Percentiles rank a stretch among this genome's conserved stretches.
These are phyloP conservation scores for Amblyopsis rosae DNA, from an alignment of 2,113 vertebrate genomes.

Conservation along the genomic window DNA sequence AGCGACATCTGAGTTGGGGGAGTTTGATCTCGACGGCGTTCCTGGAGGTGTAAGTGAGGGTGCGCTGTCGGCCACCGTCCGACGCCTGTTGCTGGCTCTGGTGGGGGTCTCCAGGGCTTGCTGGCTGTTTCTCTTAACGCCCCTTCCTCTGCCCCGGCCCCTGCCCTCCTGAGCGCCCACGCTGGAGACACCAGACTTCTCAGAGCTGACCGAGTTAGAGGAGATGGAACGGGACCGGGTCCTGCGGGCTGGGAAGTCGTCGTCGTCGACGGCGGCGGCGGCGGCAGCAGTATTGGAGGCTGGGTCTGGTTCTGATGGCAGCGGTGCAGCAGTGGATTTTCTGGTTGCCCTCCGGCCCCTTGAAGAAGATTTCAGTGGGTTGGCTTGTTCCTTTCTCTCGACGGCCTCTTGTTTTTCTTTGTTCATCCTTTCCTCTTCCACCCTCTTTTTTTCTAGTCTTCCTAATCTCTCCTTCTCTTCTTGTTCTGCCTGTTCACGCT, in stretches of 20 bases:
- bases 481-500: constrained; percentile 7
- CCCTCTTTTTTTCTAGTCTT: not conserved
- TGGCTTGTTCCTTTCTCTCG: constrained; percentile 15
- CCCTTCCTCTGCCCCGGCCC: constrained; percentile 41
- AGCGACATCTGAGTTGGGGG: constrained; percentile 47
- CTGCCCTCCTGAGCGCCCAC: constrained; percentile 18
- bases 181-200: constrained; percentile 54
- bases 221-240: constrained; percentile 70
- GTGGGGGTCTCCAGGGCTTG: not conserved
- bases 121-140: constrained; percentile 26
- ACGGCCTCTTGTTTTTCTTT: constrained; percentile 11
- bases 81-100: constrained; percentile 44
- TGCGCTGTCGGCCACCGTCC: constrained; percentile 27
- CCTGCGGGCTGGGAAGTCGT: constrained; percentile 51
- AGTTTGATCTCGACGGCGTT: constrained; percentile 43
- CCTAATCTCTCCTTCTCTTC: constrained; percentile 22
- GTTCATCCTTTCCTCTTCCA: constrained; percentile 3
- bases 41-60: constrained; percentile 16
- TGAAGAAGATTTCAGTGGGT: not conserved
- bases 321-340: not conserved
- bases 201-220: constrained; percentile 67
- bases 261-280: not conserved
- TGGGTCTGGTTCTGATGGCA: not conserved
- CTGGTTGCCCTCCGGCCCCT: constrained; percentile 43
- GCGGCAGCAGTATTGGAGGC: not conserved